A percentile compares a stretch with the other conserved stretches of the same genome.
phyloP scores from a whole-genome alignment of 2,888 invertebrate genomes.

The Agrotis clavis region DNA sequence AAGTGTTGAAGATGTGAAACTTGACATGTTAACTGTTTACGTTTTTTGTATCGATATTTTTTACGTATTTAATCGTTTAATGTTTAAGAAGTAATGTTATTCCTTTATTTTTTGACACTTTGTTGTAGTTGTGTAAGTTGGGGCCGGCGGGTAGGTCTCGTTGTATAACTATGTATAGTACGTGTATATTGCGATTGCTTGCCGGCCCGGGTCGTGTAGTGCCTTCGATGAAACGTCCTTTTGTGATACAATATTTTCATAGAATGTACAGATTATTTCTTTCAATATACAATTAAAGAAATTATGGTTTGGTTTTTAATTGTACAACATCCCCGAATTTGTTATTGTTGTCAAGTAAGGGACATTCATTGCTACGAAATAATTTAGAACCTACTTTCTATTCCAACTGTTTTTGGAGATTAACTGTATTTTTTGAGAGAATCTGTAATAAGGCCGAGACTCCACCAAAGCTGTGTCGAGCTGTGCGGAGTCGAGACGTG shows the following conservation, averaged over 20 bases:
- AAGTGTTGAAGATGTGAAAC: slow-evolving; percentile 80
- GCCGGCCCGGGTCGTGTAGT: slow-evolving; percentile 71
- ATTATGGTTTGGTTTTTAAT: slow-evolving; percentile 64
- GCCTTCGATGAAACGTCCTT: slow-evolving; percentile 89
- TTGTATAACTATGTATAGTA: slow-evolving; percentile 44
- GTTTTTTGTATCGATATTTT: slow-evolving; percentile 78
- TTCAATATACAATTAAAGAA: slow-evolving; percentile 86
- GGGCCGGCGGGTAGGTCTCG: slow-evolving; percentile 44
- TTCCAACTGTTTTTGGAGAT: too few species aligned
- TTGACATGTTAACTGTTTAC: slow-evolving; percentile 81
- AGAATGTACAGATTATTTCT: slow-evolving; percentile 89
- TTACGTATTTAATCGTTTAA: slow-evolving; percentile 84
- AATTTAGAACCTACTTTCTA: too few species aligned
- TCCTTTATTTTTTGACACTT: slow-evolving; percentile 88
- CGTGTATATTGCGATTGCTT: slow-evolving; percentile 47
- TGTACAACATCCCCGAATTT: neutral
- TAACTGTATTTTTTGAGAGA: too few species aligned
- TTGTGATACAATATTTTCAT: slow-evolving; percentile 89
- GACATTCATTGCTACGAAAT: too few species aligned
- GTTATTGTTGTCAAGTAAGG: too few species aligned
- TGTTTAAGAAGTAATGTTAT: slow-evolving; percentile 80
- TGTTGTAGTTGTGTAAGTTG: slow-evolving; percentile 76
- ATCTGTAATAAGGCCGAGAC: too few species aligned
- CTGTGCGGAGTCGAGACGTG: too few species aligned
- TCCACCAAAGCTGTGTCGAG: too few species aligned